These are phyloP conservation scores for Drosophila basisetae DNA, from an alignment of 2,888 invertebrate species.

Conservation along the genomic window DNA sequence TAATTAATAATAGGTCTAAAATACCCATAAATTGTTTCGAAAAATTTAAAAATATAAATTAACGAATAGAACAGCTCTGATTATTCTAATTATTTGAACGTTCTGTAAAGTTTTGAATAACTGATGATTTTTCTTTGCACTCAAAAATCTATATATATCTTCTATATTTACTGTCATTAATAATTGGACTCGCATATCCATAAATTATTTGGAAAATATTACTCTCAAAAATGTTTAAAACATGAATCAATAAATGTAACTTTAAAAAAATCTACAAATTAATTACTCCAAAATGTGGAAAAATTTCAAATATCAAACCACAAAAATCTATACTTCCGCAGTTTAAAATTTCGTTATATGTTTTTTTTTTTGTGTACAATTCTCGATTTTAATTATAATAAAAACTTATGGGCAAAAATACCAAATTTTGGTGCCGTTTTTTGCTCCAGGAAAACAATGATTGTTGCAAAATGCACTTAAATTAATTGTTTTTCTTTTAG, in stretches of 20 bases:
- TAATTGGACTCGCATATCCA: not conserved
- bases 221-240: not conserved
- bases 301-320: not conserved
- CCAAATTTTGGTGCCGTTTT: conserved; percentile 39
- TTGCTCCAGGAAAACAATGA: conserved; percentile 40
- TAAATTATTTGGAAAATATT: not conserved
- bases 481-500: conserved; percentile 44
- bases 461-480: conserved; percentile 51
- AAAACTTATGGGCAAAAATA: conserved; percentile 55
- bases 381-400: conserved; percentile 59
- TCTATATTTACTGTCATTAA: not conserved
- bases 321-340: not conserved
- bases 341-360: not conserved
- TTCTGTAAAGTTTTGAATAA: not conserved
- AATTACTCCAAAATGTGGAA: no score
- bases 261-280: not conserved
- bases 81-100: not conserved
- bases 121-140: not conserved
- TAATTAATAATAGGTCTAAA: not conserved
- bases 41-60: no score
- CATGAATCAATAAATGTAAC: not conserved
- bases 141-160: not conserved
- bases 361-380: conserved; percentile 51
- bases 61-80: not conserved
- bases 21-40: not conserved